These are phyloP conservation scores for Aulostomus chinensis DNA, from an alignment of 2,797 vertebrate species.

Conservation along the genomic window DNA sequence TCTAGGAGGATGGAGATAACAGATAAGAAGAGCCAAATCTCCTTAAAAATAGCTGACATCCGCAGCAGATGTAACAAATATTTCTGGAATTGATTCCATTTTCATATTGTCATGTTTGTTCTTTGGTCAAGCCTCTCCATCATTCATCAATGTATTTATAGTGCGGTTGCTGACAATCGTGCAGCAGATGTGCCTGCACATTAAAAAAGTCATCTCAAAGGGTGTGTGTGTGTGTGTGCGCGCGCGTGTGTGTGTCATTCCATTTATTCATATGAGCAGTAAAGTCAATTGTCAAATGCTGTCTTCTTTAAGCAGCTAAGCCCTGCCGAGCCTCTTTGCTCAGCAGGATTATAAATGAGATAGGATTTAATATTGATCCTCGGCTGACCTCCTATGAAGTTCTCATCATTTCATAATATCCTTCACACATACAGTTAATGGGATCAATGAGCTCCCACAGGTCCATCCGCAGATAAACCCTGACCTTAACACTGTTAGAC, in stretches of 20 bases:
- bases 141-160: constrained; percentile 67
- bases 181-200: constrained; percentile 45
- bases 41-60: constrained; percentile 60
- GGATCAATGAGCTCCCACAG: constrained; percentile 71
- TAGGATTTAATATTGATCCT: constrained; percentile 84
- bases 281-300: constrained; percentile 66
- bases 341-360: constrained; percentile 77
- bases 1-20: constrained; percentile 45
- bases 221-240: constrained; percentile 53
- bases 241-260: constrained; percentile 63
- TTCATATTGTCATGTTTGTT: constrained; percentile 34
- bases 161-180: constrained; percentile 53
- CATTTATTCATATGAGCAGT: constrained; percentile 67
- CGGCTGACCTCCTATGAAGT: constrained; percentile 80
- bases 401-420: constrained; percentile 82
- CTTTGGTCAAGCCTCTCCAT: constrained; percentile 45
- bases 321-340: constrained; percentile 49
- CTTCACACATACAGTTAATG: constrained; percentile 73
- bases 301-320: constrained; percentile 65
- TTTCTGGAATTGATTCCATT: constrained; percentile 57
- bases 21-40: constrained; percentile 61
- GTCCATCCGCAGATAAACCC: constrained; percentile 44
- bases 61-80: constrained; percentile 50
- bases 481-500: constrained; percentile 55
- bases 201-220: constrained; percentile 43